phyloP scores from a whole-genome alignment of 2,888 invertebrate species.

The Lithophane semibrunnea region DNA sequence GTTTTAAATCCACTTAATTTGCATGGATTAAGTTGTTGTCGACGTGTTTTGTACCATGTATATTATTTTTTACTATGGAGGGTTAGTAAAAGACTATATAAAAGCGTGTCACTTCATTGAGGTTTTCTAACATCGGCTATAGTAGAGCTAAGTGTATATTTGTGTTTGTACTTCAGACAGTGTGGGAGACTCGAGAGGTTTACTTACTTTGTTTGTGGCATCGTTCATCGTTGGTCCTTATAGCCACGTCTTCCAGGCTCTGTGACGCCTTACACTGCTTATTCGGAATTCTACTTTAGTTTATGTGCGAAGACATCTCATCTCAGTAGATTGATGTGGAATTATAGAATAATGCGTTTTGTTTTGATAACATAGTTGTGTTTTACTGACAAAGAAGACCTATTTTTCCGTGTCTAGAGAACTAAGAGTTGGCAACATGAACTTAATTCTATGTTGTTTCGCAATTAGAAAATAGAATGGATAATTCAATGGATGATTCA shows the following conservation, averaged over 20 bases:
- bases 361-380: not conserved
- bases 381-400: not conserved
- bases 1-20: not conserved
- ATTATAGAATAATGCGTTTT: not conserved
- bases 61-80: not conserved
- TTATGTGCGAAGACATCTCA: not conserved
- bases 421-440: not conserved
- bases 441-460: not conserved
- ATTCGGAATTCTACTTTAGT: not conserved
- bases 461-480: too few species aligned
- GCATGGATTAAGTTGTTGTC: not conserved
- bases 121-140: constrained; percentile 39
- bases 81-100: constrained; percentile 15
- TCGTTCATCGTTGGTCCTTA: constrained; percentile 19
- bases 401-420: not conserved
- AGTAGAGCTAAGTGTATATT: constrained; percentile 48
- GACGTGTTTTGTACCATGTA: not conserved
- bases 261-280: not conserved
- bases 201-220: constrained; percentile 38
- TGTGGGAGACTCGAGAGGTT: constrained; percentile 59
- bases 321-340: not conserved
- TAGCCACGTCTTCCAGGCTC: constrained; percentile 19
- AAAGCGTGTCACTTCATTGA: constrained; percentile 19
- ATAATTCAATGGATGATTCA: not conserved
- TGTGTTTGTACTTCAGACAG: constrained; percentile 60